phyloP scores from a whole-genome alignment of 2,797 vertebrate genomes.

The Acrocephalus scirpaceus region DNA sequence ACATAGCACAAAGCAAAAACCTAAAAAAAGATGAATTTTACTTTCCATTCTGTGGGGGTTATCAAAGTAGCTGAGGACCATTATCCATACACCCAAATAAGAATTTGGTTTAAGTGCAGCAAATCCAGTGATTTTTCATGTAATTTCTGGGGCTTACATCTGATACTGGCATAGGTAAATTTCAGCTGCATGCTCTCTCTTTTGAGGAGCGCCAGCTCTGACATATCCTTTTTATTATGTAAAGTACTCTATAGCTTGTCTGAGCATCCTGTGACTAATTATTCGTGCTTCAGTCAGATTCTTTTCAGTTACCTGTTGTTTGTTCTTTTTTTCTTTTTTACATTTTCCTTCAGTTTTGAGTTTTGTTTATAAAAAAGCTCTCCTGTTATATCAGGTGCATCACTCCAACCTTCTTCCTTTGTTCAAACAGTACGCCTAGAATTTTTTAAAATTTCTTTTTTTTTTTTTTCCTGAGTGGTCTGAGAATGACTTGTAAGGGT shows the following conservation, averaged over 20 bases:
- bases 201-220: background rate
- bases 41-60: background rate
- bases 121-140: background rate
- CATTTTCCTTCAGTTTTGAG: background rate
- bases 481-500: background rate
- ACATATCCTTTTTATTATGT: background rate
- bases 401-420: background rate
- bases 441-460: background rate
- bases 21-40: background rate
- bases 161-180: background rate
- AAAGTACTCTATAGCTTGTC: background rate
- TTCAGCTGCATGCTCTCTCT: background rate
- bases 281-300: background rate
- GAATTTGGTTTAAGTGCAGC: background rate
- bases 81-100: background rate
- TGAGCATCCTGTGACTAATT: background rate
- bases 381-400: background rate
- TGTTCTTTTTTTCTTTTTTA: background rate
- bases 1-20: background rate
- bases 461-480: background rate
- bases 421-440: background rate
- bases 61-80: background rate
- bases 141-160: background rate
- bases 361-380: background rate
- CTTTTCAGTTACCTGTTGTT: background rate